Base-by-base conservation (phyloP, 2,888 invertebrate species). In the Eupeodes luniger region DNA sequence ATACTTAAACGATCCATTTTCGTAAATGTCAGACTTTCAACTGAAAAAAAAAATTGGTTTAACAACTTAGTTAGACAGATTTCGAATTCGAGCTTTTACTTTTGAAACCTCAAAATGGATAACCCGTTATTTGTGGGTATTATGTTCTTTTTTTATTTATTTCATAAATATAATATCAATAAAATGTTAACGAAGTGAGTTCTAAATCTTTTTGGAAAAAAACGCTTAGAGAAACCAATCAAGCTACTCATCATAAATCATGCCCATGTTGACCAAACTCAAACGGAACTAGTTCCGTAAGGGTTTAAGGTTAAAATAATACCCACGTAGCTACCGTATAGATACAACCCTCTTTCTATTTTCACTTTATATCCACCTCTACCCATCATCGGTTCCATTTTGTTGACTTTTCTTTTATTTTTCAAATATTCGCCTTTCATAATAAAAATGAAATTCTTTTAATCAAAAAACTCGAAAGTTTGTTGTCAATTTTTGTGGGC, bases 211-310 rank as follows among this genome's bases (percentile, higher is more conserved):
- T 59, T 7, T 75, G 1, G 0, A 40, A 40, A 40, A 40, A 40
- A 40, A 66, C 59, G 16, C 16, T 0, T 10, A 44, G 27, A 36
- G 51, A 83, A 84, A 87, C 84, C 84, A 88, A 88, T 88, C 84
- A 88, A 81, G 77, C 72, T 69, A 77, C 81, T 88, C 77, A 80
- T 84, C 74, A 88, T 88, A 88, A 88, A 88, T 88, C 84, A 88
- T 81, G 74, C 77, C 81, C 87, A 88, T 81, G 87, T 84, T 87
- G 84, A 80, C 67, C 80, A 36, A 44, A 69, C 14, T 49, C 49
- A 62, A 47, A 67, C 14, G 76, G 49, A 61, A 57, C 62, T 36
- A 67, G 10, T n/a, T 4, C 9, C 40, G 40, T 40, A 36, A 12
- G 19, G 7, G 3, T 27, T 27, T 27, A 27, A 27, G 27, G 1